Base-by-base conservation (phyloP, 1,140 invertebrate species). In the Pectinophora gossypiella region DNA sequence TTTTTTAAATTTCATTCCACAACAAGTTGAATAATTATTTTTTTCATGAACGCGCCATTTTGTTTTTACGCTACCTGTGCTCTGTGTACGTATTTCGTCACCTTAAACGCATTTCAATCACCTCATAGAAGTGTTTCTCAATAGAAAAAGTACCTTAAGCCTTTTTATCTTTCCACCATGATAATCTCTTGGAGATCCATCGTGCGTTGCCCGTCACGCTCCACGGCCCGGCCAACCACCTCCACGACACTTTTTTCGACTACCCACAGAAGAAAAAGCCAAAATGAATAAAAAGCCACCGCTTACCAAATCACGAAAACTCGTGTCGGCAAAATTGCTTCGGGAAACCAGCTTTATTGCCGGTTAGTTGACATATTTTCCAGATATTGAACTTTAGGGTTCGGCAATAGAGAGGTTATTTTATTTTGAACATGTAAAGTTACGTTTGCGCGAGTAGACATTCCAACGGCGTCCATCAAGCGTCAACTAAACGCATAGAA, bases 251-350 rank as follows among this genome's bases (percentile, higher is more conserved):
- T 71, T 76, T 72, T 72, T 63, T 48, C 38, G n/a, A 53, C 43
- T 36, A 50, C 38, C n/a, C 48, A 43, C 50, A 51, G 19, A 36
- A 59, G 59, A 68, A 72, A 72, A 63, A 71, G 61, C 51, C 54
- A 53, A 68, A 67, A 71, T 47, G 62, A 63, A 61, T 56, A 64
- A 65, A 70, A 67, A 62, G 9, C 21, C 18, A 32, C 50, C 44
- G 56, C 61, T 76, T 73, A 66, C 65, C 63, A 66, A 73, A 71
- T 73, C 67, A 72, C 66, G 64, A 72, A 61, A 68, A 68, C 64
- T 72, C 71, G 71, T 74, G 68, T 69, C 60, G 58, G 61, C 59
- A 62, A 76, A 71, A 74, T 72, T 66, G 62, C 65, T 59, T 63
- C 55, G 43, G 23, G 35, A 36, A 21, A 44, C 42, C 1, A 44